These are phyloP conservation scores for Sternotherus odoratus DNA, from an alignment of 2,797 vertebrate species.

Conservation along the genomic window DNA sequence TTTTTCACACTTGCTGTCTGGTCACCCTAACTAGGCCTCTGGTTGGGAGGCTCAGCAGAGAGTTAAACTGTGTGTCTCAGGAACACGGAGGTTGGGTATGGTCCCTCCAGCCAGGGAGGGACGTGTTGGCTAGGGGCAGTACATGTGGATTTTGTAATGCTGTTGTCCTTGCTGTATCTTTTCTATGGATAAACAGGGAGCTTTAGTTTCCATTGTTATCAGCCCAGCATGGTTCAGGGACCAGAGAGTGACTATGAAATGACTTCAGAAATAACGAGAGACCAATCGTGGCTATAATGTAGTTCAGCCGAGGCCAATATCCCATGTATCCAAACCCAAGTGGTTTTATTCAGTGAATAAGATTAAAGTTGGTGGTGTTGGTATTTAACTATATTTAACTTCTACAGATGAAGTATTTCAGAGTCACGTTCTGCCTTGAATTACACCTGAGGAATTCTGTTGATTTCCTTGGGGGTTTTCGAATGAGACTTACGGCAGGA, in stretches of 20 bases:
- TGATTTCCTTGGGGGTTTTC: not conserved
- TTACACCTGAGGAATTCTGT: not conserved
- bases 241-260: rapidly evolving
- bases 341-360: not conserved
- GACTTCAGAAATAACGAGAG: not conserved
- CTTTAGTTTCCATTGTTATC: rapidly evolving
- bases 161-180: not conserved
- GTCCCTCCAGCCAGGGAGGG: not conserved
- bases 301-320: not conserved
- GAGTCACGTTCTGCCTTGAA: not conserved
- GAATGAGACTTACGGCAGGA: too few relatives aligned
- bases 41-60: not conserved
- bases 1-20: too few relatives aligned
- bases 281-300: rapidly evolving
- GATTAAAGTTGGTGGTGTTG: not conserved
- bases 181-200: rapidly evolving
- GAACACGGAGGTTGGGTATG: not conserved
- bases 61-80: not conserved
- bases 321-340: not conserved
- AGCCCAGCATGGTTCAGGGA: rapidly evolving
- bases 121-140: not conserved
- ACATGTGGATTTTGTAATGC: not conserved
- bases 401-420: not conserved
- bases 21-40: not conserved
- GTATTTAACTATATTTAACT: not conserved